Conservation (phyloP, 2,888 invertebrate genomes). For the Pycnomerus fuliginosus region DNA sequence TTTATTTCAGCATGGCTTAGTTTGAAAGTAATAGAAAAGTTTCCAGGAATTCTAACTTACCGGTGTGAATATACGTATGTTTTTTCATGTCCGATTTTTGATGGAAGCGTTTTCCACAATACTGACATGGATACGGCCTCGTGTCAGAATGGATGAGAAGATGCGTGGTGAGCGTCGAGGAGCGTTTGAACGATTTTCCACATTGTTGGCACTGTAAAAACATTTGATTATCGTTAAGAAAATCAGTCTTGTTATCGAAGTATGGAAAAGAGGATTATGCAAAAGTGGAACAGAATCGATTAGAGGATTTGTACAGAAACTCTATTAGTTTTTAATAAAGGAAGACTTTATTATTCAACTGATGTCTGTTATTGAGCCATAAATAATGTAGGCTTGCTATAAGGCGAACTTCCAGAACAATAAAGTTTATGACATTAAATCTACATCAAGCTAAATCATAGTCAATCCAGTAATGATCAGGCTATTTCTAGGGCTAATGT, state of each 20-base stretch:
- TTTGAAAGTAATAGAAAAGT: no score
- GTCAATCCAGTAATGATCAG: slow-evolving; percentile 33
- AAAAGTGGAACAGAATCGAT: slow-evolving; percentile 25
- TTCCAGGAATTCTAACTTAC: no score
- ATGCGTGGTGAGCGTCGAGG: slow-evolving; percentile 95
- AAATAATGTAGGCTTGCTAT: slow-evolving; percentile 30
- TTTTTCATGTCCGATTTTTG: slow-evolving; percentile 99
- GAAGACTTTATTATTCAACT: slow-evolving; percentile 32
- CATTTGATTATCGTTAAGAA: slow-evolving; percentile 1
- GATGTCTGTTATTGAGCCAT: slow-evolving; percentile 29
- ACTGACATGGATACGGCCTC: slow-evolving; percentile 95
- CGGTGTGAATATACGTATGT: slow-evolving; percentile 94
- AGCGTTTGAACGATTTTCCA: slow-evolving; percentile 94
- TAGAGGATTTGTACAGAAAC: slow-evolving; percentile 25
- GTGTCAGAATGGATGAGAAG: slow-evolving; percentile 97
- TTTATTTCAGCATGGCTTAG: no score
- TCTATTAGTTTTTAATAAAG: slow-evolving; percentile 30
- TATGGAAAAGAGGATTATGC: slow-evolving; percentile 8
- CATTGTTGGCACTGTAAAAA: slow-evolving; percentile 94
- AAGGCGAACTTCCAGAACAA: slow-evolving; percentile 32
- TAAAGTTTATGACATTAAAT: slow-evolving; percentile 37
- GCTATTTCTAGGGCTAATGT: slow-evolving; percentile 30
- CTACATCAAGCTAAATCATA: slow-evolving; percentile 38
- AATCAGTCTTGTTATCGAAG: background rate
- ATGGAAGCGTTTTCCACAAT: slow-evolving; percentile 97